These are phyloP conservation scores for Calycopis cecrops DNA, from an alignment of 1,140 invertebrate genomes.

Conservation along the genomic window DNA sequence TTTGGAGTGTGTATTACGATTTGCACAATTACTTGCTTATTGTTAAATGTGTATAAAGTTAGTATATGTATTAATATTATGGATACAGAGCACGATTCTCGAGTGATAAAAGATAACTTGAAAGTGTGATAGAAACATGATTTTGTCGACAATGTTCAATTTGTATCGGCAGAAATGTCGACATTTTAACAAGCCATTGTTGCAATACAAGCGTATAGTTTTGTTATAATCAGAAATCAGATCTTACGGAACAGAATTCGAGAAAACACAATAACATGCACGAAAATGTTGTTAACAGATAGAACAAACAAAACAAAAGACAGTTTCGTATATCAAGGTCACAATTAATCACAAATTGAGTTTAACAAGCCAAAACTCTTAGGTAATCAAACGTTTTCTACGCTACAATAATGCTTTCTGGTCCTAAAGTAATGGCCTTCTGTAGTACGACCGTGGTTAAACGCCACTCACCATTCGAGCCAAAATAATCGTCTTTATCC, in stretches of 20 bases:
- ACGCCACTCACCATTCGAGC: constrained; percentile 74
- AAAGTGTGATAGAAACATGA: no score
- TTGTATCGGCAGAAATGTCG: no score
- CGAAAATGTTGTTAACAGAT: not conserved
- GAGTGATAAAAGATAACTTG: no score
- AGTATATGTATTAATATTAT: no score
- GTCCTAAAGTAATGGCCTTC: constrained; percentile 22
- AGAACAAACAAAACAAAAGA: constrained; percentile 9
- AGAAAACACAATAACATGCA: not conserved
- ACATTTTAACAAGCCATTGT: not conserved
- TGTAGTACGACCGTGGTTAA: constrained; percentile 1
- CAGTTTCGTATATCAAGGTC: constrained; percentile 8
- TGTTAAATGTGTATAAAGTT: no score
- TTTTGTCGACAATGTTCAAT: no score
- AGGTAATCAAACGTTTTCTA: constrained; percentile 22
- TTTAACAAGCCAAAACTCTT: constrained; percentile 6
- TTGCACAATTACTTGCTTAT: no score
- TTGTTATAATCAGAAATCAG: constrained; percentile 2
- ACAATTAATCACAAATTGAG: constrained; percentile 5
- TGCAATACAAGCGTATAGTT: not conserved
- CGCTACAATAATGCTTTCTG: constrained; percentile 12
- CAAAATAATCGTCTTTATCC: constrained; percentile 77
- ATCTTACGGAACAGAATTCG: not conserved
- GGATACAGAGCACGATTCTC: no score
- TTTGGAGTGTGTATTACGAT: no score